A percentile compares a stretch with the other conserved stretches of the same genome.
Conservation (phyloP, 2,888 invertebrate species). For the Cerastoderma edule region DNA sequence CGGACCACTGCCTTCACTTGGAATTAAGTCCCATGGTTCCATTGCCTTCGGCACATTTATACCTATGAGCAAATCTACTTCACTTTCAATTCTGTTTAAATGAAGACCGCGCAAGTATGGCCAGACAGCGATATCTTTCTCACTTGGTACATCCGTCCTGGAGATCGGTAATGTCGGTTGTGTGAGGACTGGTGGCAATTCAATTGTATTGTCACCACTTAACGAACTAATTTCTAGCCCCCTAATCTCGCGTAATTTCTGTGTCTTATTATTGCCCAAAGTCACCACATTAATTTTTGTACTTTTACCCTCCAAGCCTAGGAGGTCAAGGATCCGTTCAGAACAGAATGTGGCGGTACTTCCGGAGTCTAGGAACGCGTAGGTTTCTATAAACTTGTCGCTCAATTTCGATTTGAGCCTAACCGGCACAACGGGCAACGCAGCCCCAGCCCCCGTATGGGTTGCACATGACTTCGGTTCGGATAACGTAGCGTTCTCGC, state of each 20-base stretch:
- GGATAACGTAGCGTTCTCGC: neutral
- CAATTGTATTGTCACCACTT: constrained; percentile 24
- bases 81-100: constrained; percentile 38
- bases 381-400: constrained; percentile 31
- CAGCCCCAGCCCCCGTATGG: constrained; percentile 20
- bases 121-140: constrained; percentile 25
- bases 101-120: constrained; percentile 28
- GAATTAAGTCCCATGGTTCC: constrained; percentile 55
- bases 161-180: constrained; percentile 25
- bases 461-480: neutral
- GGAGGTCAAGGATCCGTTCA: constrained; percentile 13
- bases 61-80: constrained; percentile 46
- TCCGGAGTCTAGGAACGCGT: constrained; percentile 50
- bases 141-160: constrained; percentile 16
- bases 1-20: constrained; percentile 33
- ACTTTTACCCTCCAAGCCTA: constrained; percentile 23
- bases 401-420: constrained; percentile 27
- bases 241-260: neutral
- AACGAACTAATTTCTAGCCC: constrained; percentile 36
- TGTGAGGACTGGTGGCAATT: constrained; percentile 29
- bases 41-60: constrained; percentile 53
- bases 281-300: constrained; percentile 30
- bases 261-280: constrained; percentile 15
- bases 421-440: constrained; percentile 77
- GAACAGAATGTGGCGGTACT: constrained; percentile 47